Base-by-base conservation (phyloP, 2,797 vertebrate genomes). In the Hirundo rustica region DNA sequence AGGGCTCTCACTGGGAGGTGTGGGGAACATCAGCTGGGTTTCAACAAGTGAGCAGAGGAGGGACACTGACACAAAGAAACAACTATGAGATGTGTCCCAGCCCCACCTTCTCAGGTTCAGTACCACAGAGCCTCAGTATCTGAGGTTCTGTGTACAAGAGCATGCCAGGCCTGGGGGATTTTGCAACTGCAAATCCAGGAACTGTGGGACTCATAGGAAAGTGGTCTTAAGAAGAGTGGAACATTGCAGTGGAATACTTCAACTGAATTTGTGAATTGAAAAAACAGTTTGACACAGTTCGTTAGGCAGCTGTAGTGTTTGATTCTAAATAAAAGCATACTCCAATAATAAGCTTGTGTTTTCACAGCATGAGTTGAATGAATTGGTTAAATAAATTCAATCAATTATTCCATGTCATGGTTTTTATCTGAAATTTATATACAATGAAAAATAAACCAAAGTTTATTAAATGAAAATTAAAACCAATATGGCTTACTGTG, bases 341-440 rank as follows among this genome's bases (percentile, higher is more conserved):
- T 76, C 47, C 16, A 47, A 45, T 83, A 81, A 82, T 44, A 75
- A 74, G 32, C 58, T 87, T 80, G 84, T 8, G 4, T 75, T 96
- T 92, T 89, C 93, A 72, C 74, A 95, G 85, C 62, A 44, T 47
- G 64, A 72, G 32, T 54, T 82, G 51, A 89, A 86, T 82, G 50
- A 58, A 85, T 90, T 82, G 71, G 72, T 87, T 65, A 73, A 76
- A 83, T 47, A 30, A 66, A 84, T 51, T 91, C 51, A 77, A 82
- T 92, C 50, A 80, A 51, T 90, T 82, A 65, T 92, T 84, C 55
- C 36, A 60, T 66, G 58, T 64, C 9, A 10, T 70, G 20, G 9
- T 80, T 94, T 88, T 90, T 73, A 65, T 75, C 85, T 79, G 74
- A 53, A 79, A 92, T 87, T 54, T 96, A 74, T 79, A 65, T 32